Base-by-base conservation (phyloP, 2,888 invertebrate genomes). In the Protonemura montana region DNA sequence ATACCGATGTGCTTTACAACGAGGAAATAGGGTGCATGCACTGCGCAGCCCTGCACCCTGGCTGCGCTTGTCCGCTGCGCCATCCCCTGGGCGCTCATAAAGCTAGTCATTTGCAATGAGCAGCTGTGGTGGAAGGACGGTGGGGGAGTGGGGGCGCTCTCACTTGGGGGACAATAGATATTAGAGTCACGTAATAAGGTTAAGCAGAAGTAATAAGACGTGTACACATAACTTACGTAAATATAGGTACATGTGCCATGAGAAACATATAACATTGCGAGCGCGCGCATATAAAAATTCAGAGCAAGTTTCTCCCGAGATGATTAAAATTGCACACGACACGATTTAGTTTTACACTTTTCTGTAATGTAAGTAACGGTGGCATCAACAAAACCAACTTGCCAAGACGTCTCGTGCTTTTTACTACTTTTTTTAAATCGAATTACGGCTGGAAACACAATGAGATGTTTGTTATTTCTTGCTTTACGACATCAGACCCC, bases 101-200 rank as follows among this genome's bases (percentile, higher is more conserved):
- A 59, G 28, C 59, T 21, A 41, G 41, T 83, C 35, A 41, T 83
- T 82, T 83, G 82, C 82, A 41, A 41, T 83, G 82, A 83, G 41
- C 78, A 13, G 26, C 26, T 27, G 27, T 27, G 2, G 78, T 27
- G 78, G 35, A 10, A 10, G 35, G 35, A 10, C 5, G 35, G 35
- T 3, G 5, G 35, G 3, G 5, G 35, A 35, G 35, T 6, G 35
- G 35, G 35, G 35, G 35, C 78, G 26, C 28, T 27, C 35, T 26
- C 78, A 78, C 41, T 83, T 41, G 42, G 84, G 84, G 84, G 29
- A 84, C 84, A 59, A 76, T 84, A 84, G 84, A 76, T 13, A 84
- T 84, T 84, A 84, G 28, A 59, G 26, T 25, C 84, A 84, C 84
- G 84, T 84, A 59, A 76, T 84, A 59, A 59, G 76, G 76, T 84